phyloP scores from a whole-genome alignment of 1,140 invertebrate genomes.

The Megathymus violae region DNA sequence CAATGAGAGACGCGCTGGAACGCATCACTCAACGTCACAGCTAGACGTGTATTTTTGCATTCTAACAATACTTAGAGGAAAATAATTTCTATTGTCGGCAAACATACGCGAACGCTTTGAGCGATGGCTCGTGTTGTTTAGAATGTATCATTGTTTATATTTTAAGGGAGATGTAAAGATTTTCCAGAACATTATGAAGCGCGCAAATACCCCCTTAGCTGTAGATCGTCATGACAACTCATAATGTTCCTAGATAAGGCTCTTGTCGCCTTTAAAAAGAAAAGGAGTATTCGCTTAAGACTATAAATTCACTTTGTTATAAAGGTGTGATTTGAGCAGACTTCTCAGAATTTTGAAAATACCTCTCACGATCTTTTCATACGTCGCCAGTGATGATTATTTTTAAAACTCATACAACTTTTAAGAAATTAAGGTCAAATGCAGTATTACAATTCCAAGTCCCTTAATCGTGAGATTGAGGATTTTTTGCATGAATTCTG shows the following conservation, averaged over 20 bases:
- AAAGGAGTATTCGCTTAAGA: too few relatives aligned
- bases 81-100: constrained; percentile 77
- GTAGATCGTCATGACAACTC: background rate
- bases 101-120: constrained; percentile 62
- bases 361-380: too few relatives aligned
- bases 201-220: background rate
- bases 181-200: constrained; percentile 4
- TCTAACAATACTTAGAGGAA: constrained; percentile 72
- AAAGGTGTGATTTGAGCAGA: too few relatives aligned
- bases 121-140: constrained; percentile 36
- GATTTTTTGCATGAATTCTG: too few relatives aligned
- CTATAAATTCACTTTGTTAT: too few relatives aligned
- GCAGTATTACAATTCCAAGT: too few relatives aligned
- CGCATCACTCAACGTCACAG: constrained; percentile 76
- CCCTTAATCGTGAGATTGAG: too few relatives aligned
- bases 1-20: constrained; percentile 69
- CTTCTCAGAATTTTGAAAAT: too few relatives aligned
- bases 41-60: constrained; percentile 76
- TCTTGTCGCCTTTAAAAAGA: too few relatives aligned
- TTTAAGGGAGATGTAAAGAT: constrained; percentile 8
- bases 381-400: too few relatives aligned
- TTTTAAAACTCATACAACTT: background rate
- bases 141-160: constrained; percentile 36
- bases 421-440: too few relatives aligned
- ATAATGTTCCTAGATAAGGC: too few relatives aligned